Conservation (phyloP, 2,888 invertebrate genomes). For the Megaustenia siamemsis region DNA sequence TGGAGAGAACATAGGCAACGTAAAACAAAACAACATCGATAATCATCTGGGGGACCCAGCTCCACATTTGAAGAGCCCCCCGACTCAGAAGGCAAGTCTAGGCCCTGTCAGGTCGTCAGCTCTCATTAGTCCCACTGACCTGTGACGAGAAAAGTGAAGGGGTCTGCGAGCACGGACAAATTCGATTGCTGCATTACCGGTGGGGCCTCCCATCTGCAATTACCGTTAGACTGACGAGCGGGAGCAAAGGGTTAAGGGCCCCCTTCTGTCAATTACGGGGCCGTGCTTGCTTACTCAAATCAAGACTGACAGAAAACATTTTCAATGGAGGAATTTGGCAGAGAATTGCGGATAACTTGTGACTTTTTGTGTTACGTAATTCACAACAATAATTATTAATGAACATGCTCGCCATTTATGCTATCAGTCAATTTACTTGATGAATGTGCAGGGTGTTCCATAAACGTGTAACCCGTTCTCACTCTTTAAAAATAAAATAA, state of each 20-base stretch:
- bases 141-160: constrained; percentile 40
- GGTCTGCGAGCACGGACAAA: constrained; percentile 16
- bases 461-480: too few species aligned
- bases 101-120: constrained; percentile 24
- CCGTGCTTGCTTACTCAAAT: not conserved
- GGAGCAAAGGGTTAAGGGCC: constrained; percentile 7
- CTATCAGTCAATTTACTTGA: not conserved
- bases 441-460: too few species aligned
- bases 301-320: constrained; percentile 9
- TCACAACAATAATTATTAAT: too few species aligned
- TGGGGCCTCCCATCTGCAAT: not conserved
- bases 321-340: not conserved
- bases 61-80: not conserved
- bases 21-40: not conserved
- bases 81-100: not conserved
- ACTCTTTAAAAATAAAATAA: too few species aligned
- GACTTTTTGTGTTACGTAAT: not conserved
- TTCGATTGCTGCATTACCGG: constrained; percentile 17
- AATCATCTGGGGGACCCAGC: not conserved
- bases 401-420: not conserved
- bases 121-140: constrained; percentile 22
- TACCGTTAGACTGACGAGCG: constrained; percentile 27
- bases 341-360: not conserved
- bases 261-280: constrained; percentile 24
- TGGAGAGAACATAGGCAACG: not conserved